Evolutionary conservation across 2,888 invertebrate species (phyloP).

Genomic region (Drosophila meridiana): DNA sequence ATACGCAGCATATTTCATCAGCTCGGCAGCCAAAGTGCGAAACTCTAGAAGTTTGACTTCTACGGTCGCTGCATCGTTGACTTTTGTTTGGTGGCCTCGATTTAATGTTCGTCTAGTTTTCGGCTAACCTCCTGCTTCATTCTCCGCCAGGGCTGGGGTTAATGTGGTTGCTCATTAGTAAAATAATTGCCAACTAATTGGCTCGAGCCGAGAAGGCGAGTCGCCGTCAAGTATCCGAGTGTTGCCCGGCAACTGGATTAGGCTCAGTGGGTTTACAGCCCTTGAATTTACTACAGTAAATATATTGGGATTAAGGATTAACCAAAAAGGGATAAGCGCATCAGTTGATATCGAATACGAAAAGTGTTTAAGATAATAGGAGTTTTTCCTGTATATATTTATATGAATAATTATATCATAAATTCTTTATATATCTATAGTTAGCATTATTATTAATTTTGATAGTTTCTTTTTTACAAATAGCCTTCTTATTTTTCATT

Average conservation of each 20-base stretch:
- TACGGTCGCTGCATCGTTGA: conserved; percentile 21
- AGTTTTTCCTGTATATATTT: neutral
- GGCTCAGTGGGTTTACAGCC: conserved; percentile 31
- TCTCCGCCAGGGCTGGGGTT: conserved; percentile 32
- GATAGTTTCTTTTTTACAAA: neutral
- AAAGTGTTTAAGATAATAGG: neutral
- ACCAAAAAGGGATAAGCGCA: neutral
- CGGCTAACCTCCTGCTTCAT: conserved; percentile 7
- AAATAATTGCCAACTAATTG: conserved; percentile 77
- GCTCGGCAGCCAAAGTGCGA: conserved; percentile 24
- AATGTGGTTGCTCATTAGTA: conserved; percentile 70
- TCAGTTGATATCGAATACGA: neutral
- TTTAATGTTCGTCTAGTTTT: conserved; percentile 41
- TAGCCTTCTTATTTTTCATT: neutral
- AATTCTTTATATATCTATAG: neutral
- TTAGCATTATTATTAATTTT: neutral
- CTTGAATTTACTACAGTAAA: conserved; percentile 4
- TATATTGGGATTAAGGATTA: neutral
- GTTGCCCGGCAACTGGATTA: conserved; percentile 39
- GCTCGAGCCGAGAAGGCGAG: conserved; percentile 34
- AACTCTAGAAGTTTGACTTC: conserved; percentile 15
- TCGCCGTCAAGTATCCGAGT: conserved; percentile 21
- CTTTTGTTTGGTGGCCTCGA: conserved; percentile 34
- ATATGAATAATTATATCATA: too few species aligned
- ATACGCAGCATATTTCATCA: conserved; percentile 52